Evolutionary conservation across 2,888 invertebrate species (phyloP), one percentile per base, ranked within the genome.

Genomic region (Hedya salicella): DNA sequence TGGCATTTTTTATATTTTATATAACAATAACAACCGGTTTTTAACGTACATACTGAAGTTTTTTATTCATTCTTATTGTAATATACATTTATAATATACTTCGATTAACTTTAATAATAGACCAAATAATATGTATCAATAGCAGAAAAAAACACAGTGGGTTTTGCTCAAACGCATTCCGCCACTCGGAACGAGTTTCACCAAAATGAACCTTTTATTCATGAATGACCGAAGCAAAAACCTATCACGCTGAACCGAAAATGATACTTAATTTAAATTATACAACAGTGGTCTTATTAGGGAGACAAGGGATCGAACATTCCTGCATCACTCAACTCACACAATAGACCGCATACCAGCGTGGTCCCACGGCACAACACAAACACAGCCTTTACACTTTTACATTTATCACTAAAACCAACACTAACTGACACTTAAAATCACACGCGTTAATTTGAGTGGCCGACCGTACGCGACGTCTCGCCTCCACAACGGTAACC

Each of bases 261-360:
- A 57, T 66, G 52, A 60, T 52, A 48, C 46, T 44, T 59, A 46
- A 52, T 56, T 50, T 53, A 50, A 56, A 50, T 64, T 57, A 52
- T 30, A 62, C 59, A 52, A 36, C 53, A 66, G 44, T 40, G 39
- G 32, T 32, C 25, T 61, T 66, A 65, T 60, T 53, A 66, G 25
- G 19, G 3, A 39, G 48, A 54, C 46, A 79, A 75, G 75, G 69
- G 75, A 73, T 72, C 76, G 78, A 80, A 30, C 9, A 79, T 81
- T 79, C 74, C 69, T 67, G 59, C 73, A 72, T 68, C 69, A 65
- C 72, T 71, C 70, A 69, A 68, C 62, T 75, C 19, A 67, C 62
- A 77, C 75, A 76, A 78, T 78, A 79, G 75, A 75, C 69, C 63
- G 79, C 87, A 86, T 87, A 85, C 87, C 87, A 79, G 77, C 78